Base-by-base conservation (phyloP, 2,888 invertebrate genomes). In the Drosophila mercatorum region DNA sequence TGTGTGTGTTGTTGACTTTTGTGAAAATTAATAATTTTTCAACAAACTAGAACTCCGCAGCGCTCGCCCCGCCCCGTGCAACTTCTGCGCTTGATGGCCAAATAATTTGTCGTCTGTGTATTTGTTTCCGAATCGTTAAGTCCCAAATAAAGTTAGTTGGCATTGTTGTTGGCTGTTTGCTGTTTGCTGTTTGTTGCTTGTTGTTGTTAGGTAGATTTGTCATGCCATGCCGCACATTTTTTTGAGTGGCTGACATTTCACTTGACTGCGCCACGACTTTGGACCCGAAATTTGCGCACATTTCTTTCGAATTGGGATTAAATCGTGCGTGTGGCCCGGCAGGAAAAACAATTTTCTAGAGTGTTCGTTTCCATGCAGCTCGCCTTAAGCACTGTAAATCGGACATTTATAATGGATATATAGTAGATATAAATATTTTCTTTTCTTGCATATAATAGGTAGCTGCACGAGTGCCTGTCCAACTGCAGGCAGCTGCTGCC, bases 121-220 rank as follows among this genome's bases (percentile, higher is more conserved):
- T 78, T 85, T 79, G 65, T 83, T 88, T 88, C 90, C 90, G 77
- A 78, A 86, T 88, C 88, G 88, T 90, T 88, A 85, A 88, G 76
- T 77, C 78, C 66, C 71, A 78, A 90, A 83, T 80, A 70, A 87
- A 87, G 56, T 81, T 58, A 51, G 72, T 61, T 79, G 56, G 52
- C 55, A 56, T 65, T 68, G 59, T 52, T 68, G 43, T 28, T 66
- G 41, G 43, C 34, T 66, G 41, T 34, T 49, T 28, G 56, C 26
- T 14, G 49, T 10, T 62, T 75, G 52, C 10, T 59, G 64, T 34
- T 49, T 28, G 47, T 47, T 44, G 47, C 28, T 64, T 68, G 57
- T 49, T 57, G 59, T 63, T 71, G 71, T 72, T 80, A 77, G 75
- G 75, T 81, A 81, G 79, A 87, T 86, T 86, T 84, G 84, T 81